A percentile compares a stretch with the other conserved stretches of the same genome.
Conservation (phyloP, 1,140 invertebrate species). For the Ceratina japonica region DNA sequence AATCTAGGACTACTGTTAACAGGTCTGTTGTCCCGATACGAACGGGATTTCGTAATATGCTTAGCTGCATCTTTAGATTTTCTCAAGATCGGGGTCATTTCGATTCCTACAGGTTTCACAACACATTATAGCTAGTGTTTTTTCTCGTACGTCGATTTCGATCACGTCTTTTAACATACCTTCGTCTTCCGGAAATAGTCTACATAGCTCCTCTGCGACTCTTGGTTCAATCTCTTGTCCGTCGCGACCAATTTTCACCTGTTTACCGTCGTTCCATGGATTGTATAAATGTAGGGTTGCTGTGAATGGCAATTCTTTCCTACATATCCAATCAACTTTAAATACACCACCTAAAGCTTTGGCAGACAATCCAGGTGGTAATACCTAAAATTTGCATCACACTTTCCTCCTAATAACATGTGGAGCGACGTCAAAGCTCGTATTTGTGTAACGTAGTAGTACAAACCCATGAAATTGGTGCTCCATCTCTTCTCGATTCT, state of each 20-base stretch:
- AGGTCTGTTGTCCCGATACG: constrained; percentile 79
- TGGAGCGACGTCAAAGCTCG: background rate
- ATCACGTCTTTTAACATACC: constrained; percentile 72
- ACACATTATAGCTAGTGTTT: background rate
- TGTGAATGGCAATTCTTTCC: constrained; percentile 95
- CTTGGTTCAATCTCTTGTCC: constrained; percentile 98
- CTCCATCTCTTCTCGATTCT: constrained; percentile 93
- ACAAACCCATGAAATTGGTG: constrained; percentile 93
- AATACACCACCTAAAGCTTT: constrained; percentile 97
- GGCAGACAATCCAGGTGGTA: constrained; percentile 95
- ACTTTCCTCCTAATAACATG: background rate
- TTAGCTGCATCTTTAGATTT: constrained; percentile 93
- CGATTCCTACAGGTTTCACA: constrained; percentile 81
- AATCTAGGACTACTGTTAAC: constrained; percentile 79
- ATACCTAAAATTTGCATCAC: constrained; percentile 67
- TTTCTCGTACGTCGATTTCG: background rate
- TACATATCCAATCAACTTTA: constrained; percentile 97
- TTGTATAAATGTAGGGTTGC: constrained; percentile 96
- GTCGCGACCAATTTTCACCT: constrained; percentile 98
- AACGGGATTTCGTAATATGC: constrained; percentile 78
- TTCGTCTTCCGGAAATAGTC: constrained; percentile 96
- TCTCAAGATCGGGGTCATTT: constrained; percentile 92
- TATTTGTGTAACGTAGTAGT: constrained; percentile 7
- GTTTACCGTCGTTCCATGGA: constrained; percentile 99
- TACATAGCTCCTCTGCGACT: constrained; percentile 96